Evolutionary conservation across 2,888 invertebrate species (phyloP).

Genomic region (Nomada lathburiana): DNA sequence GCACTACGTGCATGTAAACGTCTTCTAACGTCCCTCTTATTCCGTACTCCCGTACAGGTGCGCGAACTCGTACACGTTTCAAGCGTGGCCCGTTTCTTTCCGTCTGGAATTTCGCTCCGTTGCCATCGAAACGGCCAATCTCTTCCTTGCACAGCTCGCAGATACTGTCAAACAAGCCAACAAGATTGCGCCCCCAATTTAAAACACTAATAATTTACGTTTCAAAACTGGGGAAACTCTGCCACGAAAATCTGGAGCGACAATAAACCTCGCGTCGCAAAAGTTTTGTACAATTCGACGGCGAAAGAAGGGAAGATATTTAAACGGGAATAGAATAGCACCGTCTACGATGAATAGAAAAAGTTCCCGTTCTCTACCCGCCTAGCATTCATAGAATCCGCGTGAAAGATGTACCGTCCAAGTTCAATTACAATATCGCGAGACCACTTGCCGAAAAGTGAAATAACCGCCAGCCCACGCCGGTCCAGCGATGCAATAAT

Average conservation of each 20-base stretch:
- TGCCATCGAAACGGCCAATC: neutral
- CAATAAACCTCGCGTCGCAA: neutral
- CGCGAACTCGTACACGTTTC: neutral
- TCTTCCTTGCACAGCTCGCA: neutral
- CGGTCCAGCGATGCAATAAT: too few species aligned
- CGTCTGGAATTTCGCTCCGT: conserved; percentile 13
- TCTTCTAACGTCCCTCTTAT: conserved; percentile 8
- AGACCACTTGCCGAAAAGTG: too few species aligned
- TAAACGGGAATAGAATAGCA: neutral
- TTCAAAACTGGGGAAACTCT: neutral
- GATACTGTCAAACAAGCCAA: neutral
- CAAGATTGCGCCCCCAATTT: neutral
- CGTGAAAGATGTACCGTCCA: too few species aligned
- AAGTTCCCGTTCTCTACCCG: neutral
- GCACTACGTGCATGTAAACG: conserved; percentile 8
- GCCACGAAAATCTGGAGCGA: neutral
- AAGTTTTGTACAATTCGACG: neutral
- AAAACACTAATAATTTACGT: neutral
- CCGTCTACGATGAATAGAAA: too few species aligned
- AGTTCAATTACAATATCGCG: too few species aligned
- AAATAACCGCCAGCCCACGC: too few species aligned
- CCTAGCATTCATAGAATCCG: too few species aligned
- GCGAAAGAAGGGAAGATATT: neutral
- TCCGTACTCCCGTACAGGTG: conserved; percentile 21
- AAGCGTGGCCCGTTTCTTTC: neutral